Conservation (phyloP, 92 coral and sea anemone genomes). For the Pocillopora grandis region DNA sequence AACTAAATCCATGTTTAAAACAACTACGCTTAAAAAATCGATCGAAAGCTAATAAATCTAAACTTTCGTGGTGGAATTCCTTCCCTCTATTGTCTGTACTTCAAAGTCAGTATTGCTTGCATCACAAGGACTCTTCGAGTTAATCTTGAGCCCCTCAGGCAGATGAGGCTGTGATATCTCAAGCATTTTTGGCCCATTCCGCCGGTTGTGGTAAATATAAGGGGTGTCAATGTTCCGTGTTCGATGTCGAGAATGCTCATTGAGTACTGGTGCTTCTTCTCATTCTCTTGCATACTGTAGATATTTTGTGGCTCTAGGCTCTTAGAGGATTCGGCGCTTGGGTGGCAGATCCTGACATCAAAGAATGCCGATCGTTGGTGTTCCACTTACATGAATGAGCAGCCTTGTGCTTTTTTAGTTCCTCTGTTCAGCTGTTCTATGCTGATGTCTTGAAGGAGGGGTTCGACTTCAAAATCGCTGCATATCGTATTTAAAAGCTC, state of each 20-base stretch:
- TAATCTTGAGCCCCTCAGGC: no score
- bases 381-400: constrained; percentile 36
- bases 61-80: no score
- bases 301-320: constrained; percentile 48
- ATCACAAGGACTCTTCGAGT: no score
- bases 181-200: background rate
- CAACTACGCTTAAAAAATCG: no score
- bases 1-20: no score
- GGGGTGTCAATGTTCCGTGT: constrained; percentile 35
- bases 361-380: constrained; percentile 49
- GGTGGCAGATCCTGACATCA: constrained; percentile 36
- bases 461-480: constrained; percentile 37
- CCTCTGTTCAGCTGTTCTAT: background rate
- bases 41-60: no score
- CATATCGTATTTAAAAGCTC: constrained; percentile 32
- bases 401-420: constrained; percentile 17
- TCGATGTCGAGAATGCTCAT: constrained; percentile 1
- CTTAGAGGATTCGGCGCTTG: constrained; percentile 40
- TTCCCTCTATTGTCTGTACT: no score
- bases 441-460: no score
- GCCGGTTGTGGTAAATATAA: constrained; percentile 34
- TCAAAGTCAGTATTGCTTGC: no score
- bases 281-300: constrained; percentile 53
- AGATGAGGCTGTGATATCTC: no score
- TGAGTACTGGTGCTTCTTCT: constrained; percentile 43